Conservation (phyloP, 2,888 invertebrate species). For the Hypercompe scribonia region DNA sequence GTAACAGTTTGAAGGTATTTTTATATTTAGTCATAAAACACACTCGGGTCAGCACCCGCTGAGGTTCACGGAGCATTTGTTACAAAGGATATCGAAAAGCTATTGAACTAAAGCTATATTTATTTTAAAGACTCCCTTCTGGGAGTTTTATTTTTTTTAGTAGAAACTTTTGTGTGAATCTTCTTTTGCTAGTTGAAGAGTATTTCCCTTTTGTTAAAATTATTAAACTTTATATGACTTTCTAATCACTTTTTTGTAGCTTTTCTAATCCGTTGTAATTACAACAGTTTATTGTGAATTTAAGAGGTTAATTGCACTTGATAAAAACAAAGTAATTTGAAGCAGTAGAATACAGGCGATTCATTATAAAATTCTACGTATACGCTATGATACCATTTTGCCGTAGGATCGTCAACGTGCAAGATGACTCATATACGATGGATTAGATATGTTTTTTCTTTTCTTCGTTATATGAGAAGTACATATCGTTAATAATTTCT, state of each 20-base stretch:
- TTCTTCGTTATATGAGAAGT: too few species aligned
- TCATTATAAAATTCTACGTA: too few species aligned
- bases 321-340: not conserved
- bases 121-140: conserved; percentile 19
- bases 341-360: too few species aligned
- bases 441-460: too few species aligned
- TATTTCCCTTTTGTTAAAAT: conserved; percentile 31
- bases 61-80: conserved; percentile 45
- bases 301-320: conserved; percentile 31
- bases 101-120: conserved; percentile 31
- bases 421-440: too few species aligned
- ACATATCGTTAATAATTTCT: too few species aligned
- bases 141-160: conserved; percentile 13
- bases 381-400: too few species aligned
- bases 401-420: too few species aligned
- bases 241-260: not conserved
- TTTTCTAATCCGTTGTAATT: conserved; percentile 12
- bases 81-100: conserved; percentile 40
- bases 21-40: conserved; percentile 75
- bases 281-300: conserved; percentile 18
- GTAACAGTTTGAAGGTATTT: conserved; percentile 65
- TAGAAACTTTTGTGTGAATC: conserved; percentile 25
- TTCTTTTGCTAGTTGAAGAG: conserved; percentile 25
- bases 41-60: conserved; percentile 58
- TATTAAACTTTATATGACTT: conserved; percentile 22